Conservation (phyloP, 2,797 vertebrate genomes). For the Galaxias olidus region DNA sequence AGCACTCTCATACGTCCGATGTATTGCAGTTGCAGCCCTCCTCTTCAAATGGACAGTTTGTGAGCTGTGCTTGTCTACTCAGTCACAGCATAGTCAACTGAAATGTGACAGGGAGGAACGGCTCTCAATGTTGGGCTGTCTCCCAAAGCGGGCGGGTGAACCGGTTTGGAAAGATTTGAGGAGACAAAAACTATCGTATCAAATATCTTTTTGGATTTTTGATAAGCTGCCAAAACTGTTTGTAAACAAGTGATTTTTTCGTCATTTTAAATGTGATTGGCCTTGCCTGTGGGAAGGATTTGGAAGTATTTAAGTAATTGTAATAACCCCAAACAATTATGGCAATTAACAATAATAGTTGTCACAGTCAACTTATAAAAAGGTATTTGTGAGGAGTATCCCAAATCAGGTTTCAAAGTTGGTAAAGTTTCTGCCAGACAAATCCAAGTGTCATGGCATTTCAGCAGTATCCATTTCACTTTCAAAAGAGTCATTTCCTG, state of each 20-base stretch:
- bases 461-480: conserved; percentile 25
- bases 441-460: conserved; percentile 2
- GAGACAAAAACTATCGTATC: too few species aligned
- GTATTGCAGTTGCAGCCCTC: neutral
- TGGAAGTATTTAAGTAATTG: conserved; percentile 54
- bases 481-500: neutral
- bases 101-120: neutral
- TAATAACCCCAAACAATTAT: conserved; percentile 51
- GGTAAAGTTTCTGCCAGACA: too few species aligned
- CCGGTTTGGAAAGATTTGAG: too few species aligned
- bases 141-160: neutral
- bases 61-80: neutral
- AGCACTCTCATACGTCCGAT: too few species aligned
- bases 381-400: neutral
- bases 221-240: conserved; percentile 33
- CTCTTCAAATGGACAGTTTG: neutral
- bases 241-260: conserved; percentile 30
- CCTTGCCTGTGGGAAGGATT: conserved; percentile 39
- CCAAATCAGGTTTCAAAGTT: too few species aligned
- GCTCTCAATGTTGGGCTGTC: neutral
- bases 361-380: conserved; percentile 38
- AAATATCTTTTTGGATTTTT: too few species aligned
- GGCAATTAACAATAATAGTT: conserved; percentile 59
- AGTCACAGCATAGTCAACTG: neutral
- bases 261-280: conserved; percentile 30